These are phyloP conservation scores for Xestobium rufovillosum DNA, from an alignment of 2,888 invertebrate species.

Conservation along the genomic window DNA sequence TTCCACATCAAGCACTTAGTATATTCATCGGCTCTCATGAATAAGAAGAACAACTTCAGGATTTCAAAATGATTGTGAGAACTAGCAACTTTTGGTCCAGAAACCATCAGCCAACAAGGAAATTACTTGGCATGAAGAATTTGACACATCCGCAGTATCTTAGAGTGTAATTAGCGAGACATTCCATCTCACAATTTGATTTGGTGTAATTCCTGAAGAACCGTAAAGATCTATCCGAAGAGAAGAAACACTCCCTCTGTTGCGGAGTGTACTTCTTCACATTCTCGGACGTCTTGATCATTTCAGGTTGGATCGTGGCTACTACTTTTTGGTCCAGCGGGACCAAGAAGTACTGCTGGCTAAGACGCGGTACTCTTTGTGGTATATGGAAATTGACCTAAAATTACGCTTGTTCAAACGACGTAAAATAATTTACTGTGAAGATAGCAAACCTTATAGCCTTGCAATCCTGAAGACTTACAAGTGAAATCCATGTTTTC, in stretches of 20 bases:
- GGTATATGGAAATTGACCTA: constrained; percentile 58
- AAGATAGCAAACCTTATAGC: too few species aligned
- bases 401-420: too few species aligned
- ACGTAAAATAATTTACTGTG: too few species aligned
- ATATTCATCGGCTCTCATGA: constrained; percentile 1
- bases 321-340: constrained; percentile 61
- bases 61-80: too few species aligned
- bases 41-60: constrained; percentile 4
- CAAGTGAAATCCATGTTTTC: constrained; percentile 28
- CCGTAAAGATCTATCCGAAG: constrained; percentile 52
- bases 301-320: constrained; percentile 62
- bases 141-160: constrained; percentile 42
- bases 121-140: constrained; percentile 56
- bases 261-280: constrained; percentile 54
- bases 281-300: constrained; percentile 62
- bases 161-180: constrained; percentile 61
- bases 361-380: constrained; percentile 56
- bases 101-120: not conserved
- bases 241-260: constrained; percentile 61
- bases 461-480: constrained; percentile 27
- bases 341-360: constrained; percentile 61
- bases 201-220: constrained; percentile 63
- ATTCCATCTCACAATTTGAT: constrained; percentile 64
- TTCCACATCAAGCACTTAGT: constrained; percentile 8
- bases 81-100: too few species aligned